Evolutionary conservation across 1,140 invertebrate species (phyloP).

Genomic region (Spodoptera litura): DNA sequence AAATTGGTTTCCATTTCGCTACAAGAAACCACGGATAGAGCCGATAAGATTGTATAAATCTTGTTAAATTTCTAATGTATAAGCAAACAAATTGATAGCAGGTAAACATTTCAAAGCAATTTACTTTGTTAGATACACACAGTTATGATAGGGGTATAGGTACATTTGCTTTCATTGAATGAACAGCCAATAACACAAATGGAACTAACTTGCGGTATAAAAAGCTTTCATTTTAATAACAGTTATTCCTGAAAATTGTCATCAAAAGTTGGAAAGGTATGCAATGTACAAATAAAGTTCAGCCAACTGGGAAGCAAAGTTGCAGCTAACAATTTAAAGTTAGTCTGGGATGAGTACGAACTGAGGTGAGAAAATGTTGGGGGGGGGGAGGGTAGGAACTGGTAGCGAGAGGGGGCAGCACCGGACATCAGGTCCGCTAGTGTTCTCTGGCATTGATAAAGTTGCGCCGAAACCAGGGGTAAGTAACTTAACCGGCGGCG

Average conservation of each 20-base stretch:
- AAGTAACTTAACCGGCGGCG: constrained; percentile 69
- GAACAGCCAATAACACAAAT: constrained; percentile 1
- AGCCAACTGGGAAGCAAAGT: constrained; percentile 72
- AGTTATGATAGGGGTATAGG: too few relatives aligned
- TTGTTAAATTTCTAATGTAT: too few relatives aligned
- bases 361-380: constrained; percentile 72
- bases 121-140: too few relatives aligned
- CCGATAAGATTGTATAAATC: too few relatives aligned
- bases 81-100: too few relatives aligned
- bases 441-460: constrained; percentile 71
- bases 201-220: neutral
- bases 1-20: neutral
- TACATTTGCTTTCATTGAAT: neutral
- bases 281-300: constrained; percentile 74
- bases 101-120: too few relatives aligned
- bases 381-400: constrained; percentile 38
- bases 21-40: too few relatives aligned
- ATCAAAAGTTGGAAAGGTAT: constrained; percentile 58
- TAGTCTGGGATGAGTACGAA: constrained; percentile 62
- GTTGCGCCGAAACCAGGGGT: constrained; percentile 68
- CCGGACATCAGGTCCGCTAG: constrained; percentile 56
- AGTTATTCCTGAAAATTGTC: constrained; percentile 54
- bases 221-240: constrained; percentile 20
- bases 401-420: constrained; percentile 46
- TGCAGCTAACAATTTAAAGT: constrained; percentile 81